Conservation (phyloP, 1,140 invertebrate species). For the Macrobrachium rosenbergii region DNA sequence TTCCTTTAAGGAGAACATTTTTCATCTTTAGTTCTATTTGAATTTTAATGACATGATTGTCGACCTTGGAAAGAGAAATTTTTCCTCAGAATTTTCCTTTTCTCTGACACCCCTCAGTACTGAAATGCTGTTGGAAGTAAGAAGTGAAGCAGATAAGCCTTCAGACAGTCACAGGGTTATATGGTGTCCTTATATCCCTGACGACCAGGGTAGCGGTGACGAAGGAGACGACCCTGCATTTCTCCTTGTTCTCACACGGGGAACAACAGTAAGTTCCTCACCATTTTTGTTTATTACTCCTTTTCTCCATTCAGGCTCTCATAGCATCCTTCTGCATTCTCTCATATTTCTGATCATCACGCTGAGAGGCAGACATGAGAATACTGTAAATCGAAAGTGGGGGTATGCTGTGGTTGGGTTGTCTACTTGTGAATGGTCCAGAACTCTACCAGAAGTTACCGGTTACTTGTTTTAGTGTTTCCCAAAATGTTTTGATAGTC, state of each 20-base stretch:
- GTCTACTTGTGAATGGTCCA: too few relatives aligned
- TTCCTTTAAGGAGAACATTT: too few relatives aligned
- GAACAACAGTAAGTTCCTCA: slow-evolving; percentile 76
- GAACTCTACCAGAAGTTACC: too few relatives aligned
- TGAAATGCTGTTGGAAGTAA: slow-evolving; percentile 61
- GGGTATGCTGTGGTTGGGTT: too few relatives aligned
- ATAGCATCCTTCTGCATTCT: not conserved
- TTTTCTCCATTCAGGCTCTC: not conserved
- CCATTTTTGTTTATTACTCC: not conserved
- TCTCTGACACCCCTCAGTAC: slow-evolving; percentile 6
- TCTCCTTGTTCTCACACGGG: slow-evolving; percentile 85
- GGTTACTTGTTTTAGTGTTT: too few relatives aligned
- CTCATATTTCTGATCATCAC: not conserved
- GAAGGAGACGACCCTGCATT: slow-evolving; percentile 75
- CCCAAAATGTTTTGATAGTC: too few relatives aligned
- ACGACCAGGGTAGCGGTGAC: slow-evolving; percentile 70
- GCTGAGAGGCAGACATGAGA: too few relatives aligned
- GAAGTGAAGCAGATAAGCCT: slow-evolving; percentile 64
- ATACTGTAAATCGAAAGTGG: too few relatives aligned
- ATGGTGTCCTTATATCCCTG: slow-evolving; percentile 93
- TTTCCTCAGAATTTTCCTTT: not conserved
- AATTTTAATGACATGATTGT: not conserved
- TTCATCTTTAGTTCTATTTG: not conserved
- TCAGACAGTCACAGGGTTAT: slow-evolving; percentile 78
- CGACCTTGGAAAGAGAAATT: not conserved